These are phyloP conservation scores for Clarias laeviceps DNA, from an alignment of 2,797 vertebrate species.

Conservation along the genomic window DNA sequence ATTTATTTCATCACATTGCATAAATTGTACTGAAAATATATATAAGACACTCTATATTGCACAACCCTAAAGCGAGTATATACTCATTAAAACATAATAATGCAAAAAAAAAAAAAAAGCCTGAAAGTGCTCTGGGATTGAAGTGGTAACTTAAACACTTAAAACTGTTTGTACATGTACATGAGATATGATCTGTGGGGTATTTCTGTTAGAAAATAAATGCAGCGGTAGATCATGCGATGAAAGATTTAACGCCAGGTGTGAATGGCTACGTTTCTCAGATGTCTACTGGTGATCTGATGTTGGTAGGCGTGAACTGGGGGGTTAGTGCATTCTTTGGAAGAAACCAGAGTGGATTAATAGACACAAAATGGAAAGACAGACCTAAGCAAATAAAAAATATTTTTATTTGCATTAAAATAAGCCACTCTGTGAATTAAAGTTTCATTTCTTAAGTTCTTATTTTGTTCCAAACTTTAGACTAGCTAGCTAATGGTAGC, in stretches of 20 bases:
- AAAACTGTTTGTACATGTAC: neutral
- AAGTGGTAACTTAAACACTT: neutral
- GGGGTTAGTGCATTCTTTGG: neutral
- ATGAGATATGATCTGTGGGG: neutral
- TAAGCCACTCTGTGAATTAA: neutral
- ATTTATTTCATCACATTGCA: too few relatives aligned
- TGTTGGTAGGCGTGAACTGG: neutral
- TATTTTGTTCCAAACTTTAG: neutral
- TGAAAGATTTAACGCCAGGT: neutral
- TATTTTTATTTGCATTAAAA: neutral
- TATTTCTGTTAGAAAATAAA: neutral
- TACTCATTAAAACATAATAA: too few relatives aligned
- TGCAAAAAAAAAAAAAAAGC: too few relatives aligned
- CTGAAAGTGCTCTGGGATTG: too few relatives aligned
- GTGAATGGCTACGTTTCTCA: neutral
- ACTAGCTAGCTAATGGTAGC: neutral
- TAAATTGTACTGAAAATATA: too few relatives aligned
- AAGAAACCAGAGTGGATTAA: neutral
- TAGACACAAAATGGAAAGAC: neutral
- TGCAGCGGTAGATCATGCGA: too few relatives aligned
- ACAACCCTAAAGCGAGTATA: too few relatives aligned
- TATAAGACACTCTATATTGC: too few relatives aligned
- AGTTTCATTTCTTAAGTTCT: neutral
- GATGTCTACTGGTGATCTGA: neutral
- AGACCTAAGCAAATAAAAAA: too few relatives aligned